A percentile compares a stretch with the other conserved stretches of the same genome.
These are phyloP conservation scores for Ophiodon elongatus DNA, from an alignment of 2,113 vertebrate genomes.

Conservation along the genomic window DNA sequence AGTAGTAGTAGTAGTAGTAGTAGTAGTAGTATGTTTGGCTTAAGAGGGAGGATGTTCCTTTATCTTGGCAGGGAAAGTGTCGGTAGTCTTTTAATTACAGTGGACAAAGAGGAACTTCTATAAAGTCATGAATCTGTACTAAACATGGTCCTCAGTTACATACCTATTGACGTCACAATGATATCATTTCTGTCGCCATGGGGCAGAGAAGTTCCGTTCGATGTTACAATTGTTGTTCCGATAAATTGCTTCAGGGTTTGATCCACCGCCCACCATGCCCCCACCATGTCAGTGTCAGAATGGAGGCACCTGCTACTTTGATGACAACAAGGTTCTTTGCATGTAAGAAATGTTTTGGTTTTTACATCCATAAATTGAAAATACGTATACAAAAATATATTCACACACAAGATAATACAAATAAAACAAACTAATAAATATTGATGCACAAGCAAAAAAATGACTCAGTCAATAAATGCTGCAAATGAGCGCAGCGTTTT, in stretches of 20 bases:
- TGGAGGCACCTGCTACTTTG: conserved; percentile 81
- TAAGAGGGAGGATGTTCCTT: background rate
- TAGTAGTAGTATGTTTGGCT: background rate
- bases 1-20: too few relatives aligned
- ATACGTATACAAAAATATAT: background rate
- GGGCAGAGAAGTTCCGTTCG: background rate
- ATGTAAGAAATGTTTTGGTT: conserved; percentile 58
- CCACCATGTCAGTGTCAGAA: conserved; percentile 80
- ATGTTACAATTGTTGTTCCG: background rate
- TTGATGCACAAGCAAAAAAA: background rate
- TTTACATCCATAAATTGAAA: background rate
- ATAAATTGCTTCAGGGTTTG: conserved; percentile 59
- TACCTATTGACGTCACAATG: background rate
- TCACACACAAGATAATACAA: background rate
- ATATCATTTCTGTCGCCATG: background rate
- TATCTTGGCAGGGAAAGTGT: background rate
- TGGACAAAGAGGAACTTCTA: background rate
- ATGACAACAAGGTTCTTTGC: conserved; percentile 80
- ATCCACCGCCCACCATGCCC: conserved; percentile 77
- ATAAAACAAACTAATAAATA: background rate
- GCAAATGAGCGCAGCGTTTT: background rate
- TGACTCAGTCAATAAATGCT: background rate
- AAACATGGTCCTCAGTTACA: background rate
- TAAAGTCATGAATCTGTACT: background rate
- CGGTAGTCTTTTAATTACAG: background rate